Evolutionary conservation across 1,140 invertebrate genomes (phyloP).

Genomic region (Drosophila auraria): DNA sequence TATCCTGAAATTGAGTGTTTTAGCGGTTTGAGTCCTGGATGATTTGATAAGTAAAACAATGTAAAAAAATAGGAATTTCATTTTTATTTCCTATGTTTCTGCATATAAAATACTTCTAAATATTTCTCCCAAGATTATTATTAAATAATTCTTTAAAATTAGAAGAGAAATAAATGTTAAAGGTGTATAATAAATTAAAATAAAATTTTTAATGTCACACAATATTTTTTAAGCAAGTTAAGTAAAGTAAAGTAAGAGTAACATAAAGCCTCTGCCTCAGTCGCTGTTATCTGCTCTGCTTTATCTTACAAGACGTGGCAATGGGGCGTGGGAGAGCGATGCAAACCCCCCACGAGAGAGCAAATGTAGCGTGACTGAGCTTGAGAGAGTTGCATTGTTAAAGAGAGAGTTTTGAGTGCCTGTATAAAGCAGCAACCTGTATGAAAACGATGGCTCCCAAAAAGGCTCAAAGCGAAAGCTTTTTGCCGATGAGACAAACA

Average conservation of each 20-base stretch:
- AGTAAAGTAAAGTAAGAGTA: not conserved
- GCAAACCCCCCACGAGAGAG: not conserved
- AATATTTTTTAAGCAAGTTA: too few relatives aligned
- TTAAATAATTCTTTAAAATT: too few relatives aligned
- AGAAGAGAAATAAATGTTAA: too few relatives aligned
- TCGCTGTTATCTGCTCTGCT: not conserved
- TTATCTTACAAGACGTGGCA: not conserved
- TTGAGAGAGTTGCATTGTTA: slow-evolving; percentile 6
- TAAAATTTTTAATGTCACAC: too few relatives aligned
- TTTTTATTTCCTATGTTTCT: too few relatives aligned
- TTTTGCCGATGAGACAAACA: not conserved
- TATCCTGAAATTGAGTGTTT: slow-evolving; percentile 21
- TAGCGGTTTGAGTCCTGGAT: not conserved
- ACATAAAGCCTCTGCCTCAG: not conserved
- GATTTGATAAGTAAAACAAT: not conserved
- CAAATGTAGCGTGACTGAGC: slow-evolving; percentile 9
- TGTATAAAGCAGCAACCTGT: slow-evolving; percentile 55
- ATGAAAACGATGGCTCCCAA: slow-evolving; percentile 15
- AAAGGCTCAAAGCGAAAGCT: slow-evolving; percentile 15
- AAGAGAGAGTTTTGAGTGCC: slow-evolving; percentile 20
- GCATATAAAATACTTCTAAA: too few relatives aligned
- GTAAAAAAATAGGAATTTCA: not conserved
- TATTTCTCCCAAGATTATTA: too few relatives aligned
- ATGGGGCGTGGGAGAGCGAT: slow-evolving; percentile 45
- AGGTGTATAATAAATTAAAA: too few relatives aligned